Percentiles rank a stretch among this genome's conserved stretches.
Evolutionary conservation across 1,140 invertebrate species (phyloP).

Genomic region (Matsumurasca onukii): DNA sequence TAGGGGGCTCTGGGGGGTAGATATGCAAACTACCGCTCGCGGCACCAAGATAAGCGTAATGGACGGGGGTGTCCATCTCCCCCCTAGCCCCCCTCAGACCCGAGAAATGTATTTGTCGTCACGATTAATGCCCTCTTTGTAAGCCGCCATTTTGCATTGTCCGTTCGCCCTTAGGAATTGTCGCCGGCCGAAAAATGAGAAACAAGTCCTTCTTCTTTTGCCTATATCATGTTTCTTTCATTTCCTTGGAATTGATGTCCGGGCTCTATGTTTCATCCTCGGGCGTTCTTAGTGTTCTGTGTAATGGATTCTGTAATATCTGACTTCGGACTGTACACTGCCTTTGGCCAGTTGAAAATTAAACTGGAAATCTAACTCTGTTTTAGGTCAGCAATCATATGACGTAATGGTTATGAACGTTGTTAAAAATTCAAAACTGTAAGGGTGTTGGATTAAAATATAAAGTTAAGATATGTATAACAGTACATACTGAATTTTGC

Average conservation of each 20-base stretch:
- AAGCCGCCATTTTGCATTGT: conserved; percentile 27
- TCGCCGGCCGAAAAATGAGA: conserved; percentile 23
- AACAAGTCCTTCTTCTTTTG: conserved; percentile 1
- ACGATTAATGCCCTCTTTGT: conserved; percentile 21
- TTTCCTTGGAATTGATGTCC: conserved; percentile 16
- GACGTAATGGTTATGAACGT: no score
- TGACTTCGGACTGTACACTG: no score
- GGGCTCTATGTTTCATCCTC: not conserved
- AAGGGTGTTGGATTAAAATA: no score
- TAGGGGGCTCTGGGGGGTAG: not conserved
- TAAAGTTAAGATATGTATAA: no score
- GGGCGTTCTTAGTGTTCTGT: not conserved
- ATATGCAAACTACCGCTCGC: conserved; percentile 27
- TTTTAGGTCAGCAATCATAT: no score
- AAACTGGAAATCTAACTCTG: no score
- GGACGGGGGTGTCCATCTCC: conserved; percentile 22
- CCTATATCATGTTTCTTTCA: conserved; percentile 26
- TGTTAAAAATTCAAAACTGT: no score
- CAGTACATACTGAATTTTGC: no score
- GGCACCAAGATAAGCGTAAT: conserved; percentile 23
- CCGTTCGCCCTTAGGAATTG: conserved; percentile 12
- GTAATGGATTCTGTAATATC: no score
- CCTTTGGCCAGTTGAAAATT: no score
- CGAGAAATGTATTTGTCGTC: conserved; percentile 31
- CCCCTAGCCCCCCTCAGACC: not conserved